A percentile compares a stretch with the other conserved stretches of the same genome.
These are phyloP conservation scores for Pristionchus fissidentatus DNA, from an alignment of 2,888 invertebrate species.

Conservation along the genomic window DNA sequence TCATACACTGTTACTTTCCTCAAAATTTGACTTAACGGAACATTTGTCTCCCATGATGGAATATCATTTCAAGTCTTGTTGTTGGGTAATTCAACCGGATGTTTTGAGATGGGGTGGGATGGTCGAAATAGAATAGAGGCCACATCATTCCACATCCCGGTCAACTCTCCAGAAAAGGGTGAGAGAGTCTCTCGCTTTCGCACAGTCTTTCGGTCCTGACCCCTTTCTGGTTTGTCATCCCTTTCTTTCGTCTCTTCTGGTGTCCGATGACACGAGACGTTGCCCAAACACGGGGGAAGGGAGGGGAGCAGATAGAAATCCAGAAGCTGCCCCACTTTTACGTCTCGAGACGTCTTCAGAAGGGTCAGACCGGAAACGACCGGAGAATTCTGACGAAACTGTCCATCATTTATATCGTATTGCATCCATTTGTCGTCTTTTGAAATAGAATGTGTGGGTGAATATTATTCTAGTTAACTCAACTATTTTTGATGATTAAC, in stretches of 20 bases:
- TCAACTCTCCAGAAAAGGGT: not conserved
- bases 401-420: not conserved
- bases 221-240: no score
- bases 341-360: no score
- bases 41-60: not conserved
- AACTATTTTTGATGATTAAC: not conserved
- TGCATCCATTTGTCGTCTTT: not conserved
- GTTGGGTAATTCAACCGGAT: slow-evolving; percentile 13
- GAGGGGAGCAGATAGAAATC: slow-evolving; percentile 30
- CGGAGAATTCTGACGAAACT: not conserved
- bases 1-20: not conserved
- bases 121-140: not conserved
- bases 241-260: not conserved
- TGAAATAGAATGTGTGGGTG: not conserved
- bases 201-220: no score
- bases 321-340: not conserved
- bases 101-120: not conserved
- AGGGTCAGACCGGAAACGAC: no score
- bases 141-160: not conserved
- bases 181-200: not conserved
- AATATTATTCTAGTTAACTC: not conserved
- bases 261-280: slow-evolving; percentile 37
- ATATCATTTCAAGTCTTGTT: not conserved
- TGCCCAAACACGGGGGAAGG: slow-evolving; percentile 32
- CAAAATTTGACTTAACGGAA: not conserved